Evolutionary conservation across 2,113 vertebrate genomes (phyloP), one percentile per base, ranked within the genome.

Genomic region (Brachypodius melanocephalos): DNA sequence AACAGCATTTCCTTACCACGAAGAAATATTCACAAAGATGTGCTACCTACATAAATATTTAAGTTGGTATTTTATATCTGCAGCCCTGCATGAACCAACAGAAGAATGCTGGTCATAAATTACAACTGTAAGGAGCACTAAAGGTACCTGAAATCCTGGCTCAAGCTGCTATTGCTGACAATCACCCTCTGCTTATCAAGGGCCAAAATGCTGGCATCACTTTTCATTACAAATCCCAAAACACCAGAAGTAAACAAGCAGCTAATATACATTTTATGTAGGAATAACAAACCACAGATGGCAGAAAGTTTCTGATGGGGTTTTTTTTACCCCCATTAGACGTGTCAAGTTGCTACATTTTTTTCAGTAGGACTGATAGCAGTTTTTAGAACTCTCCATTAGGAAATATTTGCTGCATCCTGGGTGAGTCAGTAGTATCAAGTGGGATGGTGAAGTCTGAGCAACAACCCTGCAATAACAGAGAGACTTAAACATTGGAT

Each of bases 11-110:
- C 91, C 94, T 81, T 42, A 84, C 65, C 83, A 80, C 9, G 48
- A 40, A 82, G 88, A 93, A 89, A 61, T 57, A 79, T 42, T 93
- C 85, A 78, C 21, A 5, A 69, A 86, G 85, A 84, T 79, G 89
- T 42, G 54, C 62, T 91, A 92, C 85, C 95, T 76, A 89, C 73
- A 93, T 84, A 89, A 97, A 96, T 94, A 97, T 95, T 97, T 82
- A 79, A 96, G 48, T 28, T 52, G 51, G 58, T 73, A 78, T 88
- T 96, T 93, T 90, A 42, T 67, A 45, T 52, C 88, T 90, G 58
- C 68, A 71, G 65, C 49, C 72, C 83, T 77, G 48, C 36, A 88
- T 67, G 83, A 96, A 88, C 75, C 59, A 83, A 67, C 21, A 88
- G 59, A 59, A 96, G 77, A 77, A 36, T 24, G 25, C 12, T 3